These are phyloP conservation scores for Emydocephalus ijimae DNA, from an alignment of 2,113 vertebrate species.

Conservation along the genomic window DNA sequence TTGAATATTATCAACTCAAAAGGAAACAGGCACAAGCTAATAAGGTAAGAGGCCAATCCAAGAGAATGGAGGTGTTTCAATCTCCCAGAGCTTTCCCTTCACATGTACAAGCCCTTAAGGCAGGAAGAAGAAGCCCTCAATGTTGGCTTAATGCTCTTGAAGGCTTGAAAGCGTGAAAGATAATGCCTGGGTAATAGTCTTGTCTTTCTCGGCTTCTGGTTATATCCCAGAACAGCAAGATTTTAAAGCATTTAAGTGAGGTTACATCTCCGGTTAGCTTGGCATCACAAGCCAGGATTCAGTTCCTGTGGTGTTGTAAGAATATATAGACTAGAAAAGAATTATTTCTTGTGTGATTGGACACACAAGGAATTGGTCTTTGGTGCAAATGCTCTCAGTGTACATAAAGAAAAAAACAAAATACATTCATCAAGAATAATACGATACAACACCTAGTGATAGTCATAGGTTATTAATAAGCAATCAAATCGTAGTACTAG, in stretches of 20 bases:
- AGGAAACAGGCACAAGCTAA: background rate
- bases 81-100: background rate
- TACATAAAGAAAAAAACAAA: too few relatives aligned
- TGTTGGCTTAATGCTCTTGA: background rate
- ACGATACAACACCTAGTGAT: too few relatives aligned
- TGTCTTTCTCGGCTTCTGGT: background rate
- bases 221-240: background rate
- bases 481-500: too few relatives aligned
- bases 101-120: background rate
- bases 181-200: background rate
- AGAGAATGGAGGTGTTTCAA: background rate
- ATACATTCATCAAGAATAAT: too few relatives aligned
- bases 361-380: too few relatives aligned
- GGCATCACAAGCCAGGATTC: background rate
- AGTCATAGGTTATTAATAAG: too few relatives aligned
- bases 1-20: constrained; percentile 12
- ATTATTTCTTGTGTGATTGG: too few relatives aligned
- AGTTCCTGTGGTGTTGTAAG: background rate
- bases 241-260: background rate
- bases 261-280: background rate
- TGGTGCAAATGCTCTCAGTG: too few relatives aligned
- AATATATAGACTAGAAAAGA: too few relatives aligned
- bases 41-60: background rate
- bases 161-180: background rate
- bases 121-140: background rate